Base-by-base conservation (phyloP, 2,888 invertebrate species). In the Drosophila monieri region DNA sequence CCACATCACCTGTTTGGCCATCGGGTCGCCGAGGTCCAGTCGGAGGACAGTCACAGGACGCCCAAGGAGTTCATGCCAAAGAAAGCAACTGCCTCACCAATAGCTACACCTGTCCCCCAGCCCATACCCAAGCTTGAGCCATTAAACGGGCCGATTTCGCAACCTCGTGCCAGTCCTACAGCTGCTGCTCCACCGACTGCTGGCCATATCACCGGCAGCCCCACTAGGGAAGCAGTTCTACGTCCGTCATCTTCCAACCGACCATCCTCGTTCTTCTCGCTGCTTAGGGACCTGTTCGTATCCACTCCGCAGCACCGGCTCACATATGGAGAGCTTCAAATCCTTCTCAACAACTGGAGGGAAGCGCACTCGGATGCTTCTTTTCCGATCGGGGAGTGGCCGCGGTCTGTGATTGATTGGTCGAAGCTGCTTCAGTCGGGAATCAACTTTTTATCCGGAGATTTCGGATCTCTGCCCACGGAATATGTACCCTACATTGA, bases 401-500 rank as follows among this genome's bases (percentile, higher is more conserved):
- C 73, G 2, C 68, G 70, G 0, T 35, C 23, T 5, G 30, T 71
- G 48, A 85, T 83, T 51, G 95, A 95, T 90, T 95, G 97, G 97
- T 94, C 95, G 35, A 93, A 93, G 2, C 93, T 95, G 62, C 92
- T 97, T 46, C 94, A 94, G 43, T 96, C 96, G 0, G 97, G 97
- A 0, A 93, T 97, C 35, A 95, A 95, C 83, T 97, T 97, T 90
- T 92, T 97, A 8, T 95, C 96, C 18, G 97, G 97, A 0, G 96
- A 96, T 88, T 94, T 95, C 87, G 93, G 94, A n/a, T 94, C 94
- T 53, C 94, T 95, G 87, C 95, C 97, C 0, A 95, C 96, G 32
- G 97, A 97, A 88, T 97, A 96, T 93, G 96, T 97, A 32, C 97
- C 97, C 3, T 97, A 96, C 85, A 93, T 97, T 84, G 97, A 97